phyloP scores from a whole-genome alignment of 2,113 vertebrate species.

The crab-eating macaque (Macaca fascicularis) region T2T-MFA8v1.1 NC_088376.1:49951501-49952000 shows the following conservation, averaged over 20 bases:
- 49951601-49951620: neutral
- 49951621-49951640: neutral
- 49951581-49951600: neutral
- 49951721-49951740: neutral
- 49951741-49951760: neutral
- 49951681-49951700: neutral
- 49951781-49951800: neutral
- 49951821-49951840: neutral
- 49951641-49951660: neutral
- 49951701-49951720: neutral
- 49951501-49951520: neutral
- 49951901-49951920: neutral
- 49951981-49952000: slow-evolving; percentile 21
- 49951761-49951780: neutral
- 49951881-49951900: neutral
- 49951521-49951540: slow-evolving; percentile 26
- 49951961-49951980: neutral
- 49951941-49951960: neutral
- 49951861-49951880: neutral
- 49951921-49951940: neutral
- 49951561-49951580: neutral
- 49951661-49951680: neutral
- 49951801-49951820: neutral
- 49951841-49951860: neutral
- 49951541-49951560: neutral